phyloP scores from a whole-genome alignment of 2,888 invertebrate species.

The Suillia variegata region DNA sequence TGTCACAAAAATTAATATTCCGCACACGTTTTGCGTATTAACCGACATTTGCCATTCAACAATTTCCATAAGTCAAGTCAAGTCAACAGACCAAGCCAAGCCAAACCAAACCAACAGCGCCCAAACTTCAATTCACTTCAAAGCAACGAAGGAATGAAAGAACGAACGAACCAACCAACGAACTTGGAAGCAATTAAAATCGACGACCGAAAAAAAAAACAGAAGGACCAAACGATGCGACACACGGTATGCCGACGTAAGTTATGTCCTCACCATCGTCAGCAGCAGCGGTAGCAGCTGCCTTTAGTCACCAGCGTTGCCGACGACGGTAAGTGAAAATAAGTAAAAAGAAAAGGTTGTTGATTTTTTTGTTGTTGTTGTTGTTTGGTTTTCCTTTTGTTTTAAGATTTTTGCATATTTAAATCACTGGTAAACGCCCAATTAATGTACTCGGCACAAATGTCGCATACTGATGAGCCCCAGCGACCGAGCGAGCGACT shows the following conservation, averaged over 20 bases:
- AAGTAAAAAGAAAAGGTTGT: neutral
- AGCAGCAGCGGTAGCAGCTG: neutral
- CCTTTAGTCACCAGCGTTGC: neutral
- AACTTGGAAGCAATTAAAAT: conserved; percentile 18
- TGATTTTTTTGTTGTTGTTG: too few species aligned
- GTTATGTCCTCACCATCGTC: neutral
- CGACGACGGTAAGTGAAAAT: neutral
- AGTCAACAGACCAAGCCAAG: too few species aligned
- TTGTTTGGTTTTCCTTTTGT: too few species aligned
- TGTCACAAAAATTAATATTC: conserved; percentile 38
- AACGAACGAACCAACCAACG: too few species aligned
- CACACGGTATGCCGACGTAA: neutral
- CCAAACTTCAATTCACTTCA: neutral
- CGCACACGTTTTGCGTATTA: conserved; percentile 47
- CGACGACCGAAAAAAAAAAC: neutral
- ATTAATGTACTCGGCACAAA: conserved; percentile 50
- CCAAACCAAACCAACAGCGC: conserved; percentile 6
- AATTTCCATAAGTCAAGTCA: conserved; percentile 48
- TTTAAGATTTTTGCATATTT: conserved; percentile 44
- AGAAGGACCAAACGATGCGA: neutral
- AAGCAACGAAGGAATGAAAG: neutral
- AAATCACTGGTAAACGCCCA: conserved; percentile 55
- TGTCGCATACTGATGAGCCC: conserved; percentile 51
- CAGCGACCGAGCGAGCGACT: too few species aligned
- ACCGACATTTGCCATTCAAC: conserved; percentile 53